Percentiles rank a stretch among this genome's conserved stretches.
phyloP scores from a whole-genome alignment of 2,113 vertebrate species.

The Anolis sagrei region DNA sequence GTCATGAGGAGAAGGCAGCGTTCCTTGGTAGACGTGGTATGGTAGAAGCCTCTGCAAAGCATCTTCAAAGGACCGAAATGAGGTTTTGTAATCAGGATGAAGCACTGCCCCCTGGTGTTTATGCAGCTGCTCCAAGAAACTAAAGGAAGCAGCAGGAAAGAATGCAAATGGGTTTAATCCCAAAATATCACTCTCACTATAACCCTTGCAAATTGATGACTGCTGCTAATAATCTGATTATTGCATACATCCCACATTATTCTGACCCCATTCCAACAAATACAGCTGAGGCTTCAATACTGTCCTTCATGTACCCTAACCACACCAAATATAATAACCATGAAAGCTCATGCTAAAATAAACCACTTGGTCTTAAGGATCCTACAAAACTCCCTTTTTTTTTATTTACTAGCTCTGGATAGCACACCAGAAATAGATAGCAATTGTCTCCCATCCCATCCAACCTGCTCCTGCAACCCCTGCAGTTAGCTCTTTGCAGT shows the following conservation, averaged over 20 bases:
- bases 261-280: no score
- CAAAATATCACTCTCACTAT: no score
- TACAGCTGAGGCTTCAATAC: no score
- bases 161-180: neutral
- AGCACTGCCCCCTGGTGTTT: slow-evolving; percentile 91
- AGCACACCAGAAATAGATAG: neutral
- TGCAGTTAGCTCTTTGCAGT: neutral
- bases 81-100: slow-evolving; percentile 89
- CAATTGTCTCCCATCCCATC: neutral
- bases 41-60: slow-evolving; percentile 87
- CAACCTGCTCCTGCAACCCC: neutral
- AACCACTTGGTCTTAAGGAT: neutral
- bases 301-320: no score
- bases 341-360: neutral
- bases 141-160: slow-evolving; percentile 51
- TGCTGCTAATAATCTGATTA: no score
- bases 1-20: slow-evolving; percentile 84
- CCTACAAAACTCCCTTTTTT: neutral
- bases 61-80: slow-evolving; percentile 89
- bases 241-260: neutral
- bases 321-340: neutral
- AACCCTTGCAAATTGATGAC: no score
- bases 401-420: neutral
- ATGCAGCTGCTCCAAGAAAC: slow-evolving; percentile 93
- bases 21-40: slow-evolving; percentile 95